These are phyloP conservation scores for Hemichromis elongatus DNA, from an alignment of 2,113 vertebrate species.

Conservation along the genomic window DNA sequence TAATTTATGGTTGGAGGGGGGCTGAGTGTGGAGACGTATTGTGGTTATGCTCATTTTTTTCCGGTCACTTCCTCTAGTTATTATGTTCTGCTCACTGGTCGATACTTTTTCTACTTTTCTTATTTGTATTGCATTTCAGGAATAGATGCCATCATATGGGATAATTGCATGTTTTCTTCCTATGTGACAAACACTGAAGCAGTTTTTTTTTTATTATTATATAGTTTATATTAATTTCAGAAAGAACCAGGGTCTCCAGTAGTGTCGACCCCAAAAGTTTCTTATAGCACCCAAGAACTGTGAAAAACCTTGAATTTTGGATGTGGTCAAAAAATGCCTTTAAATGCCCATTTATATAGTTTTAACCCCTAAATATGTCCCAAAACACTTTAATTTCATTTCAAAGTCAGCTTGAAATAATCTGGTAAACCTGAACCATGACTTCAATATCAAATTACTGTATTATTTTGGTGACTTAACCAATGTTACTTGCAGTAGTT, in stretches of 20 bases:
- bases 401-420: not conserved
- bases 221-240: not conserved
- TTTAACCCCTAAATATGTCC: not conserved
- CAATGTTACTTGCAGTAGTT: not conserved
- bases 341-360: not conserved
- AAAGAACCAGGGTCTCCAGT: not conserved
- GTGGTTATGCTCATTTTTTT: not conserved
- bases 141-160: not conserved
- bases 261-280: not conserved
- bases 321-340: not conserved
- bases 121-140: not conserved
- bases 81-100: not conserved
- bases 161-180: not conserved
- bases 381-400: not conserved
- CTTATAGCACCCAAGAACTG: not conserved
- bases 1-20: not conserved
- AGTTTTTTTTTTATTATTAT: not conserved
- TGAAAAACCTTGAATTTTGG: not conserved
- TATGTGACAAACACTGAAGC: not conserved
- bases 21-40: not conserved
- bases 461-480: not conserved
- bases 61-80: not conserved
- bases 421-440: not conserved
- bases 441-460: not conserved
- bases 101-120: not conserved